Evolutionary conservation across 2,113 vertebrate genomes (phyloP).

Genomic region (Pollimyrus isidori): DNA sequence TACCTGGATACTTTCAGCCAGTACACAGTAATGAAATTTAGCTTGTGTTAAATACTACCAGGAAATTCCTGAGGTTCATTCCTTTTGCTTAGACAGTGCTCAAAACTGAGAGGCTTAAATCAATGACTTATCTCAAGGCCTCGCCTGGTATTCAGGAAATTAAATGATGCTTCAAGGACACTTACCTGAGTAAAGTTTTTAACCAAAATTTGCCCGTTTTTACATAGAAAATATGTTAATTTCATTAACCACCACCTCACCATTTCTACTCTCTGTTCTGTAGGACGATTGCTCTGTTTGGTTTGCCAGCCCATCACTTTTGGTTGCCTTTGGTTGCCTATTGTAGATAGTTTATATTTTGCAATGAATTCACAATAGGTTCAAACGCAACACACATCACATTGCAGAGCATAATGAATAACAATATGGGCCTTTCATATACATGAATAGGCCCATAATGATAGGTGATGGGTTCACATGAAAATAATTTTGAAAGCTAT

Average conservation of each 20-base stretch:
- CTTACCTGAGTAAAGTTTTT: not conserved
- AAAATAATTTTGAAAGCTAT: not conserved
- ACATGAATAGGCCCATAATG: too few relatives aligned
- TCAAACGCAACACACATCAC: not conserved
- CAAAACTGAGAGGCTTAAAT: not conserved
- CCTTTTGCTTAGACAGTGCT: not conserved
- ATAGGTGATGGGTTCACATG: not conserved
- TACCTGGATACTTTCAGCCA: not conserved
- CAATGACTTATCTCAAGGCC: not conserved
- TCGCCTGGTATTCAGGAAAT: not conserved
- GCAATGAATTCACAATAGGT: not conserved
- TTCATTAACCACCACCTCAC: not conserved
- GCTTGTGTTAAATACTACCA: not conserved
- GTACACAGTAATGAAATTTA: not conserved
- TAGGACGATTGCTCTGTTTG: not conserved
- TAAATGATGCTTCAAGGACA: not conserved
- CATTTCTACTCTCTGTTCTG: not conserved
- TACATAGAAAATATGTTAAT: too few relatives aligned
- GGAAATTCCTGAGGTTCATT: not conserved
- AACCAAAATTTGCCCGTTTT: not conserved
- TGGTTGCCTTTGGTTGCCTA: not conserved
- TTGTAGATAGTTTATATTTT: not conserved
- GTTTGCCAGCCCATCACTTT: not conserved
- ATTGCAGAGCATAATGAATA: not conserved
- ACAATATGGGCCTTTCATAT: too few relatives aligned